Conservation (phyloP, 2,113 vertebrate species). For the Phasianus colchicus region DNA sequence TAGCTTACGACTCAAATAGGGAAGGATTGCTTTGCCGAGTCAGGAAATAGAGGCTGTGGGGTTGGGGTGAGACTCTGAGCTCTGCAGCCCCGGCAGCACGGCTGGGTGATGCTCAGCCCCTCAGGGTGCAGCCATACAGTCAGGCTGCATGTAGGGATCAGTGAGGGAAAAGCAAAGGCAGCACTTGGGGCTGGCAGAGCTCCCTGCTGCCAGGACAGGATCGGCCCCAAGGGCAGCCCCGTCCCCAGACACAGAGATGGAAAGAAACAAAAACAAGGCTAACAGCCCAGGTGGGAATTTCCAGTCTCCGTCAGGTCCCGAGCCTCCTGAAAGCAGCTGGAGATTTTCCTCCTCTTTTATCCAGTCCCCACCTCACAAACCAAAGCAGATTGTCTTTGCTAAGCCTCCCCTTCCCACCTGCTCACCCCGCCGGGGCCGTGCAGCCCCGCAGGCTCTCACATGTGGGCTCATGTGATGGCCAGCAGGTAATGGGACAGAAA, state of each 20-base stretch:
- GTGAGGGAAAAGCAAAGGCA: not conserved
- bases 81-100: not conserved
- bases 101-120: not conserved
- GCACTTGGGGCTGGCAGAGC: not conserved
- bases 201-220: not conserved
- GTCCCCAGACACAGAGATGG: not conserved
- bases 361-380: not conserved
- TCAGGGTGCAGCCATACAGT: not conserved
- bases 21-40: not conserved
- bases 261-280: not conserved
- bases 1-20: not conserved
- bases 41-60: not conserved
- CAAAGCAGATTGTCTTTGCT: not conserved
- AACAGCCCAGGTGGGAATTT: slow-evolving; percentile 3
- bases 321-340: slow-evolving; percentile 14
- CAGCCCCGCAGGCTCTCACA: not conserved
- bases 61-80: not conserved
- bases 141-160: not conserved
- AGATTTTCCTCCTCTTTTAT: not conserved
- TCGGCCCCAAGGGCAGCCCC: not conserved
- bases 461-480: not conserved
- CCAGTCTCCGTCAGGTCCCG: not conserved
- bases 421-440: not conserved
- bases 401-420: not conserved
- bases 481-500: not conserved